Base-by-base conservation (phyloP, 1,140 invertebrate genomes). In the Tenebrio molitor region DNA sequence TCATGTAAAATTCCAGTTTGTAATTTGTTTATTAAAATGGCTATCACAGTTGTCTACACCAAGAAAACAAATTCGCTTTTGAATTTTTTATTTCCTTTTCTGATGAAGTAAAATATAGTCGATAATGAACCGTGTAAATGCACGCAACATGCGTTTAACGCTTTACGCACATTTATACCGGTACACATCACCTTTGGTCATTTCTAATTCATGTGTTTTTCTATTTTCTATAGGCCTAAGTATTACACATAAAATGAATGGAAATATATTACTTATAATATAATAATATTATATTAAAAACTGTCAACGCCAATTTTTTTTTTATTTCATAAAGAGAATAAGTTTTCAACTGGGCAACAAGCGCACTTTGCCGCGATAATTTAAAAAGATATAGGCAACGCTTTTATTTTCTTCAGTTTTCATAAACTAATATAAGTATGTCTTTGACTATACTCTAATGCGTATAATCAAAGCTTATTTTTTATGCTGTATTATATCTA, bases 381-480 rank as follows among this genome's bases (percentile, higher is more conserved):
- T 58, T 29, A 25, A 58, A 58, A 58, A 58, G 50, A 58, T 50
- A 50, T 58, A 58, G 50, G 50, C 50, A 58, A 58, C 23, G 21
- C 23, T 58, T 53, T 53, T 39, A 39, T 39, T 39, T 39, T 39
- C 36, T 53, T 58, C 12, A 29, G 10, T 58, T 58, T 58, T 58
- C 23, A 33, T 25, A 58, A 58, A 29, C 23, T 58, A n/a, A n/a
- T n/a, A n/a, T n/a, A 29, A 58, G 21, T 23, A 50, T 12, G 5
- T 58, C 50, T 58, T 58, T 58, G 50, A 58, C 50, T 58, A 58
- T 58, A 58, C 50, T 29, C 50, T 58, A 58, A 23, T n/a, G 50
- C 50, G 50, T 58, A 58, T 58, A 58, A 58, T 58, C 50, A 58
- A 58, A 58, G 50, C 50, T 58, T 14, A 53, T 53, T 53, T n/a